Evolutionary conservation across 2,888 invertebrate genomes (phyloP).

Genomic region (Lepeophtheirus nordmannii): DNA sequence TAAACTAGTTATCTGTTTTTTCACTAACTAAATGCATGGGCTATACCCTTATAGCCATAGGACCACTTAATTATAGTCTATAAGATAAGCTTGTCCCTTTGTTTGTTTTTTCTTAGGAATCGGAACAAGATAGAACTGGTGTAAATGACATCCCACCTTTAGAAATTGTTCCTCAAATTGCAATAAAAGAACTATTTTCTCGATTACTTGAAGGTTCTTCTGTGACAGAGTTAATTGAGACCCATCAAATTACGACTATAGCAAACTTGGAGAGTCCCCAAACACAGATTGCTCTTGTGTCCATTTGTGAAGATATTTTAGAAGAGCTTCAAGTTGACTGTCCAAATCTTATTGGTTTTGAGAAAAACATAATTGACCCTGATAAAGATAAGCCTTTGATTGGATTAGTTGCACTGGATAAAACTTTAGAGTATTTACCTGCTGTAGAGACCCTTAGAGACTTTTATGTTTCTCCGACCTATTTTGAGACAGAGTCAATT

Average conservation of each 20-base stretch:
- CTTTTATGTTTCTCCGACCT: not conserved
- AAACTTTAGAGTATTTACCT: conserved; percentile 25
- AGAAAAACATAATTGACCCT: conserved; percentile 21
- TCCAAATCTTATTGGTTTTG: conserved; percentile 22
- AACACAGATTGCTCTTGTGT: not conserved
- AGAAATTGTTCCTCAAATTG: not conserved
- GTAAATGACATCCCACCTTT: not conserved
- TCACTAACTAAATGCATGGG: too few relatives aligned
- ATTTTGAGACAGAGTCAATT: not conserved
- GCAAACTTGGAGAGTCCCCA: not conserved
- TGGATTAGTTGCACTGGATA: conserved; percentile 24
- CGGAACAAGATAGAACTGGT: not conserved
- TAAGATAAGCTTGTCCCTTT: too few relatives aligned
- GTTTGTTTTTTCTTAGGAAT: too few relatives aligned
- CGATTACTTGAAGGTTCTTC: not conserved
- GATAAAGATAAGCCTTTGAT: conserved; percentile 25
- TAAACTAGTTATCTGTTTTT: too few relatives aligned
- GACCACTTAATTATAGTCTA: too few relatives aligned
- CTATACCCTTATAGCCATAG: too few relatives aligned
- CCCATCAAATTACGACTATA: not conserved
- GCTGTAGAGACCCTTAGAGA: not conserved
- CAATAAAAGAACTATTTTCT: not conserved
- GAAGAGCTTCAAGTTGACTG: not conserved
- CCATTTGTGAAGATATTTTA: not conserved
- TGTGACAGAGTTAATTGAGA: not conserved